Percentiles rank a stretch among this genome's conserved stretches.
Evolutionary conservation across 2,797 vertebrate genomes (phyloP).

Genomic region (Anguilla marmorata): DNA sequence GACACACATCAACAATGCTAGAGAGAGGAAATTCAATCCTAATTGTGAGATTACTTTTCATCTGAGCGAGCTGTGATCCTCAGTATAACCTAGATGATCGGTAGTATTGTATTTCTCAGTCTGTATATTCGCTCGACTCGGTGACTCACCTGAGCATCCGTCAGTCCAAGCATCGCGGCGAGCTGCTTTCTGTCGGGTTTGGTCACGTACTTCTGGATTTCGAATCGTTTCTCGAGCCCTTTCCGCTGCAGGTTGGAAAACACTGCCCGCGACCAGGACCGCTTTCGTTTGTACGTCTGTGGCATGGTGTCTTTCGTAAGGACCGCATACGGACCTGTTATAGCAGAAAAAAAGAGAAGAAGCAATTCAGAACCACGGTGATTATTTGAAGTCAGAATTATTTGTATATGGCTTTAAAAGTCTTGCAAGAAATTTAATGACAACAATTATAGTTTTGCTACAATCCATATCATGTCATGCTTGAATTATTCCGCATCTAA

Average conservation of each 20-base stretch:
- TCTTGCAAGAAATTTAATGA: neutral
- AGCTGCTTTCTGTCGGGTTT: slow-evolving; percentile 97
- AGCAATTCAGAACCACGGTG: slow-evolving; percentile 6
- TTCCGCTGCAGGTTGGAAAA: slow-evolving; percentile 98
- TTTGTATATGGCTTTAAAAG: neutral
- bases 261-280: slow-evolving; percentile 96
- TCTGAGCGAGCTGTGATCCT: neutral
- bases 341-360: neutral
- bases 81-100: neutral
- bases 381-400: neutral
- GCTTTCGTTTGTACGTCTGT: slow-evolving; percentile 96
- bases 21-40: neutral
- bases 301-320: slow-evolving; percentile 98
- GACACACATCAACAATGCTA: neutral
- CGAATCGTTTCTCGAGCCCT: slow-evolving; percentile 95
- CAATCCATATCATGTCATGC: neutral
- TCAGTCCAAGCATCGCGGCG: slow-evolving; percentile 96
- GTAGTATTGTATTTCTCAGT: neutral
- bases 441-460: neutral
- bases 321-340: slow-evolving; percentile 90
- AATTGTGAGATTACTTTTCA: neutral
- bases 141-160: slow-evolving; percentile 88
- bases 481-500: neutral
- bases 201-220: slow-evolving; percentile 98
- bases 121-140: neutral